Evolutionary conservation across 2,113 vertebrate species (phyloP).

Genomic region (Eclectus roratus): DNA sequence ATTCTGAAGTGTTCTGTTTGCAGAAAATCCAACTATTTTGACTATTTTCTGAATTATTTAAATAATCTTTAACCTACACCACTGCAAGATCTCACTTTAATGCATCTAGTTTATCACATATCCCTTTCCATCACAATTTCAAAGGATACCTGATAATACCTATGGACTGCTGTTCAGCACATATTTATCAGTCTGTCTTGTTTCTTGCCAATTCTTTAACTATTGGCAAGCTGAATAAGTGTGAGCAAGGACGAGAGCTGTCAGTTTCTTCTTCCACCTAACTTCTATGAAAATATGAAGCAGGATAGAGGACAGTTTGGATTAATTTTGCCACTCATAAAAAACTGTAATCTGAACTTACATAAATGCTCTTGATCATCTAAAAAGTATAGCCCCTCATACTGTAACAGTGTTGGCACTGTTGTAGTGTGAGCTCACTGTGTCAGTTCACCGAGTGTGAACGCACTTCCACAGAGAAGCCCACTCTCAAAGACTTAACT

Average conservation of each 20-base stretch:
- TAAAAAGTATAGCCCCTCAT: neutral
- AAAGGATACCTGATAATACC: neutral
- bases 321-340: neutral
- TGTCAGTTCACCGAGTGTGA: too few species aligned
- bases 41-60: constrained; percentile 47
- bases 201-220: neutral
- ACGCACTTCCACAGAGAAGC: neutral
- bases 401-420: neutral
- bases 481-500: neutral
- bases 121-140: neutral
- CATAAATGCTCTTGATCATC: neutral
- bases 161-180: neutral
- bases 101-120: neutral
- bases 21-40: constrained; percentile 10
- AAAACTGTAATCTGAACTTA: neutral
- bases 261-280: neutral
- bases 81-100: neutral
- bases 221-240: neutral
- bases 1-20: constrained; percentile 39
- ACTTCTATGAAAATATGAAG: neutral
- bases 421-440: neutral
- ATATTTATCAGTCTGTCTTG: neutral
- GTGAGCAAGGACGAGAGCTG: neutral
- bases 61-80: neutral
- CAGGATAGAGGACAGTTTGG: neutral